Base-by-base conservation (phyloP, 2,797 vertebrate genomes). In the Phyllotis vaccarum region DNA sequence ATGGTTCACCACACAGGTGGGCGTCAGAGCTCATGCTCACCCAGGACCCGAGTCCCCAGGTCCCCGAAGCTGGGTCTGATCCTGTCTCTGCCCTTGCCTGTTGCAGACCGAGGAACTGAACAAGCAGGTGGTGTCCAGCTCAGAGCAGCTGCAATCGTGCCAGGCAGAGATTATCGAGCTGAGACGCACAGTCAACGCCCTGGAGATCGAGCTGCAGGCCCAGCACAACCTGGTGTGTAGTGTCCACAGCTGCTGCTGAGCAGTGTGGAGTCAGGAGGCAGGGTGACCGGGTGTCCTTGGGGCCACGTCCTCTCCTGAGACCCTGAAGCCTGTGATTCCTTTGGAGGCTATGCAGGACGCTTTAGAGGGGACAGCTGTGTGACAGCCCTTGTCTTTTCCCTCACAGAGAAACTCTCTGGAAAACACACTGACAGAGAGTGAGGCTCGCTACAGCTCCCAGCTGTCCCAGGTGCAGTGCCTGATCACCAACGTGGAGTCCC, bases 1-100 rank as follows among this genome's bases (percentile, higher is more conserved):
- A 58, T 99, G 99, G 99, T 99, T 99, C 95, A 98, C 95, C 93
- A 98, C 98, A 14, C 98, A 99, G 99, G 99, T 99, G 90, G 97
- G 96, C 49, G 34, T 13, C 52, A n/a, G 37, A 8, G 52, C 66
- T 9, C 14, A 0, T 0, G 62, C 7, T 1, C 1, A 0, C 11
- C 29, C 21, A 3, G 60, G 7, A 24, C 1, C n/a, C 0, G 0
- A 0, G 13, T 0, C 24, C 22, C 29, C 13, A 29, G n/a, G 34
- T 9, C 5, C 75, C 46, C 0, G 3, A n/a, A 37, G 40, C 80
- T 52, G 34, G 11, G 34, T 34, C 75, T 96, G 34, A 97, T 0
- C 54, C 58, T 16, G 31, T 34, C 58, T 70, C 49, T 37, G 4
- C 60, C 34, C 16, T 88, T 43, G 27, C 68, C 19, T 86, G 1